Conservation (phyloP, 2,888 invertebrate genomes). For the Criorhina ranunculi region DNA sequence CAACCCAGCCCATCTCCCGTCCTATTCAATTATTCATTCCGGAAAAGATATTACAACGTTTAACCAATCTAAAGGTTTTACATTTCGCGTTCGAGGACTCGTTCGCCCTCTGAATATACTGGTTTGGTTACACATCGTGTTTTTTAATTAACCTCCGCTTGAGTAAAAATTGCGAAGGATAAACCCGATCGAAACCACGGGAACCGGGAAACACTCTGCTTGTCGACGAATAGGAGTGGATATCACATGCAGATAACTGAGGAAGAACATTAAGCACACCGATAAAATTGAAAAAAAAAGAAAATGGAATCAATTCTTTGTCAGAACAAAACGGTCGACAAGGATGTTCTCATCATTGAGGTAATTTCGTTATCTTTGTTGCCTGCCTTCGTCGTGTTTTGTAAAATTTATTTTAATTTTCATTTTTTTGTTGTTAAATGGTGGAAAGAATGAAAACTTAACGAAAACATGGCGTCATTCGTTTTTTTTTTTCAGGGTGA, state of each 20-base stretch:
- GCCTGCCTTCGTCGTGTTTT: conserved; percentile 35
- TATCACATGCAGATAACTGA: background rate
- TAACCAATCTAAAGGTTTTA: background rate
- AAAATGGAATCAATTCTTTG: conserved; percentile 28
- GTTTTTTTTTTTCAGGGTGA: background rate
- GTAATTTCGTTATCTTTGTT: conserved; percentile 41
- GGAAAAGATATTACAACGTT: background rate
- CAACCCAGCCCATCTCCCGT: background rate
- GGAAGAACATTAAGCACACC: conserved; percentile 7
- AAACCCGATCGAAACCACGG: background rate
- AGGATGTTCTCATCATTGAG: conserved; percentile 37
- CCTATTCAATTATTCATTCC: background rate
- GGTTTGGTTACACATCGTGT: conserved; percentile 3
- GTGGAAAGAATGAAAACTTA: conserved; percentile 9
- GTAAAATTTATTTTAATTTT: conserved; percentile 26
- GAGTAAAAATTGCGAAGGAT: background rate
- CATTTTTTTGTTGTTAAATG: conserved; percentile 8
- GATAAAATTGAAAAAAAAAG: conserved; percentile 14
- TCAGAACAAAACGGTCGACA: conserved; percentile 19
- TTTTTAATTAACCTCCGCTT: conserved; percentile 29
- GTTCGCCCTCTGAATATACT: background rate
- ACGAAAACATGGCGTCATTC: background rate
- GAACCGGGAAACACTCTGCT: background rate
- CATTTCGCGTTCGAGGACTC: background rate
- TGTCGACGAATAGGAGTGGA: background rate